Evolutionary conservation across 2,888 invertebrate genomes (phyloP).

Genomic region (Criorhina ranunculi): DNA sequence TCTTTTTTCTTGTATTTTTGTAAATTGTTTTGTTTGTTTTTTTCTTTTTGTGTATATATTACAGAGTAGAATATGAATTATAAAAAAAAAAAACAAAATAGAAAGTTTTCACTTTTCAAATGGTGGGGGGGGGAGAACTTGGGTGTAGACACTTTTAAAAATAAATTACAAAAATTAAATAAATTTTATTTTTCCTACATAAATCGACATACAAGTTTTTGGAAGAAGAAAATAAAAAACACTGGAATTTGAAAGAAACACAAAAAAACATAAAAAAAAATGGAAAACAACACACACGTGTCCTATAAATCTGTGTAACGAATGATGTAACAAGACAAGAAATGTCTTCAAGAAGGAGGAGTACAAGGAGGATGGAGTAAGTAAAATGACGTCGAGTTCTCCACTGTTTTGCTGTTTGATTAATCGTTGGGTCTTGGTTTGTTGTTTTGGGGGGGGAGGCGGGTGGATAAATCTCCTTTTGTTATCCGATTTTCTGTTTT

Average conservation of each 20-base stretch:
- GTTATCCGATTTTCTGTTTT: constrained; percentile 38
- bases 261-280: too few relatives aligned
- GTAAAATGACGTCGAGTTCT: not conserved
- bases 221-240: constrained; percentile 6
- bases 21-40: constrained; percentile 41
- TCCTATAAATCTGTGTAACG: constrained; percentile 1
- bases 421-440: constrained; percentile 6
- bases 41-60: constrained; percentile 68
- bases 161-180: constrained; percentile 36
- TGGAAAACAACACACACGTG: constrained; percentile 1
- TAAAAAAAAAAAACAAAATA: constrained; percentile 2
- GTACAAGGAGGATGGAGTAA: too few relatives aligned
- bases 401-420: constrained; percentile 6
- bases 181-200: constrained; percentile 1
- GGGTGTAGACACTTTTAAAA: constrained; percentile 1
- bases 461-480: not conserved
- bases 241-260: constrained; percentile 11
- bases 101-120: not conserved
- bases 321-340: constrained; percentile 1
- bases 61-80: constrained; percentile 65
- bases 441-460: too few relatives aligned
- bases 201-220: not conserved
- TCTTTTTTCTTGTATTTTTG: constrained; percentile 54
- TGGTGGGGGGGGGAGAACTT: too few relatives aligned
- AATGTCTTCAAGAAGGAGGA: constrained; percentile 9